Evolutionary conservation across 2,113 vertebrate genomes (phyloP), one percentile per base, ranked within the genome.

Genomic region (Morone chrysops): DNA sequence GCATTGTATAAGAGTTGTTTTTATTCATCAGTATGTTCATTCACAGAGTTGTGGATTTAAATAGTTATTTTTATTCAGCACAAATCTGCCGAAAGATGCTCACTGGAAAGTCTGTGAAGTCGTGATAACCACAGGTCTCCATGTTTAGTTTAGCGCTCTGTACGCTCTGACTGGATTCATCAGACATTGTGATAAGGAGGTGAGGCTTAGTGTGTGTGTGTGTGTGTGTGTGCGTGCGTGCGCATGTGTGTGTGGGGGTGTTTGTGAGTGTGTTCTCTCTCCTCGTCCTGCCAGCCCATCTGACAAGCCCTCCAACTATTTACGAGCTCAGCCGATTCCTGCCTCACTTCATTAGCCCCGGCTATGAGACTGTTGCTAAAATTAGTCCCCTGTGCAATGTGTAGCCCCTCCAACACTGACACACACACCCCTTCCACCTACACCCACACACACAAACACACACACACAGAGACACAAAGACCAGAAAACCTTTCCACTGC

Each of bases 301-400:
- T 94, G 92, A 93, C 92, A 93, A 92, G 89, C 81, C 84, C 92
- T 87, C 78, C 84, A 90, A 91, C 78, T 94, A 95, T 95, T 94
- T 94, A 94, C 91, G 74, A 92, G 89, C 93, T 94, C 94, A 93
- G 92, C 87, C 90, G 73, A 94, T 93, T 94, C 90, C 93, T 91
- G 85, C 89, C 90, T 93, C 91, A 83, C 91, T 94, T 94, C 91
- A 93, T 94, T 91, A 95, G 93, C 77, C 82, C 83, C 79, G 63
- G 87, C 88, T 90, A 94, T 94, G 94, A 94, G 92, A 81, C 66
- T 16, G 65, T 82, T 88, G 89, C 94, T 95, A 95, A 95, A 95
- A 92, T 95, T 95, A 95, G 93, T 86, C 72, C 67, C 79, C 84
- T 78, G 78, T 87, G 92, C 86, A 91, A 87, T 90, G 86, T 87